A percentile compares a stretch with the other conserved stretches of the same genome.
phyloP scores from a whole-genome alignment of 2,113 vertebrate species.

The Alethe castanea region DNA sequence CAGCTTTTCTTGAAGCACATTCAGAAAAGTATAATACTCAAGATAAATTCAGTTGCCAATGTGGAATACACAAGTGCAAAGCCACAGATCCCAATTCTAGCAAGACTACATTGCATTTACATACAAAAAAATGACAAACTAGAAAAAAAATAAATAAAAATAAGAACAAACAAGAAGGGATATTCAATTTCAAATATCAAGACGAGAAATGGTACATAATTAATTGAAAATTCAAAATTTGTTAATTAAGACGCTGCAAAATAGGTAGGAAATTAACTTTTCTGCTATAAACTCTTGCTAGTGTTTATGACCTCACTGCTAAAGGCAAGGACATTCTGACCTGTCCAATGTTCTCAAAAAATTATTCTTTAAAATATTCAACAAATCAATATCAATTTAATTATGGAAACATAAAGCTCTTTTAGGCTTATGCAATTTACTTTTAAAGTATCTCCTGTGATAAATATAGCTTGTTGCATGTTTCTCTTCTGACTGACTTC shows the following conservation, averaged over 20 bases:
- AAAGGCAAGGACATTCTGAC: background rate
- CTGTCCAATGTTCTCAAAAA: background rate
- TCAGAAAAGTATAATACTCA: background rate
- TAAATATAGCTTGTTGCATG: background rate
- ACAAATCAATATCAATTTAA: conserved; percentile 27
- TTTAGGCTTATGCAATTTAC: background rate
- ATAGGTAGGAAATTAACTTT: background rate
- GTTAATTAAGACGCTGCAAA: background rate
- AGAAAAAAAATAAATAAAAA: background rate
- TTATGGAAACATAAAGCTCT: conserved; percentile 7
- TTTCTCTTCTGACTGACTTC: conserved; percentile 5
- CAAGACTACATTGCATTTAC: background rate
- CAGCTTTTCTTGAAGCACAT: background rate
- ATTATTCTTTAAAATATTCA: conserved; percentile 1
- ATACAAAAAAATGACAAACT: background rate
- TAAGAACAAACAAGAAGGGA: background rate
- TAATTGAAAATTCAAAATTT: background rate
- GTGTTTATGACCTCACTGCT: background rate
- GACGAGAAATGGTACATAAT: background rate
- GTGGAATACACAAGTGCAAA: background rate
- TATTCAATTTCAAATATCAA: background rate
- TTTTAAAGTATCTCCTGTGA: background rate
- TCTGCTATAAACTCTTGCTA: background rate
- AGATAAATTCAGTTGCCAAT: background rate
- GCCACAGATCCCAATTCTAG: background rate